Evolutionary conservation across 2,113 vertebrate genomes (phyloP).

Genomic region (Sylvia atricapilla): DNA sequence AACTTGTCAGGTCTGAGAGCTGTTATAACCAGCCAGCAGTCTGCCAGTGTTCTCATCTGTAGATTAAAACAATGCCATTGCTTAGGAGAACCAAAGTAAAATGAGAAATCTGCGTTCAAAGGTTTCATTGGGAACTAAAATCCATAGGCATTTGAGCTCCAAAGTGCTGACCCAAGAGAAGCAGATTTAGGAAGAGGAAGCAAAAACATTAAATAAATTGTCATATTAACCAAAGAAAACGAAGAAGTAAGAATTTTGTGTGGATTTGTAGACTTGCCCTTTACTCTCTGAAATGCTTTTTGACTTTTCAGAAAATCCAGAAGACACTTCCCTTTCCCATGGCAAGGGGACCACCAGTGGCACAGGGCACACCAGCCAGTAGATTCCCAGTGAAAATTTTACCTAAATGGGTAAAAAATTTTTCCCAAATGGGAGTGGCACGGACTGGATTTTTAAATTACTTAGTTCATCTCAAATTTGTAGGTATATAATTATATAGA

Average conservation of each 20-base stretch:
- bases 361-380: background rate
- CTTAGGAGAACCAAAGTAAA: background rate
- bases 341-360: background rate
- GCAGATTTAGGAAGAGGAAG: background rate
- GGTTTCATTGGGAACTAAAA: background rate
- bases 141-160: background rate
- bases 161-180: background rate
- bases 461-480: background rate
- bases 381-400: background rate
- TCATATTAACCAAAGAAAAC: background rate
- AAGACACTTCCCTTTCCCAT: background rate
- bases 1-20: background rate
- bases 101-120: background rate
- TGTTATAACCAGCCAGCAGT: background rate
- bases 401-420: background rate
- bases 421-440: background rate
- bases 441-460: background rate
- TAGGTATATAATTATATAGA: background rate
- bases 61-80: background rate
- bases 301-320: background rate
- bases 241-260: background rate
- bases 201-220: background rate
- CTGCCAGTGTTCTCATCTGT: rapidly evolving
- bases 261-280: background rate
- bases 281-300: background rate